These are phyloP conservation scores for Rhinichthys klamathensis DNA, from an alignment of 2,113 vertebrate genomes.

Conservation along the genomic window DNA sequence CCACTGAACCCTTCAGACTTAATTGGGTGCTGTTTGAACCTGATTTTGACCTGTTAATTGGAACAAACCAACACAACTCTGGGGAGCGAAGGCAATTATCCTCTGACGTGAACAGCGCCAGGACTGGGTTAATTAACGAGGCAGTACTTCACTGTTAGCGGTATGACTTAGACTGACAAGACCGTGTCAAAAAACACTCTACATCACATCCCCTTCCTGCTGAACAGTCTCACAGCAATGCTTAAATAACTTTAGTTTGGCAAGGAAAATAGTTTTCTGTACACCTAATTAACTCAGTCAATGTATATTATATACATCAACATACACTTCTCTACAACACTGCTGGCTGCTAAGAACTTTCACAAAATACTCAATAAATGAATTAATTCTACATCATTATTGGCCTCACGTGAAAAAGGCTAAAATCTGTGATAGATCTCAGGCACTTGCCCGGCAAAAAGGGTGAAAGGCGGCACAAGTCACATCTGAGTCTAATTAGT, in stretches of 20 bases:
- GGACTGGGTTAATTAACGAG: slow-evolving; percentile 21
- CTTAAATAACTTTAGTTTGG: background rate
- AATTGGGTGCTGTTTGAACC: slow-evolving; percentile 55
- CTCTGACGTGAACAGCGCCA: slow-evolving; percentile 24
- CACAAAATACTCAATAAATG: background rate
- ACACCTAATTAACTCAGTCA: background rate
- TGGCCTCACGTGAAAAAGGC: background rate
- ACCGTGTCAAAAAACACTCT: background rate
- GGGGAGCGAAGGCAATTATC: slow-evolving; percentile 53
- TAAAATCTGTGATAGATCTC: background rate
- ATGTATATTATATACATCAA: background rate
- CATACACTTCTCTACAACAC: no score
- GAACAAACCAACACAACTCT: slow-evolving; percentile 41
- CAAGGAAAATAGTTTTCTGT: no score
- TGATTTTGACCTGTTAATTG: slow-evolving; percentile 58
- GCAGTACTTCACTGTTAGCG: slow-evolving; percentile 12
- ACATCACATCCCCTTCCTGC: background rate
- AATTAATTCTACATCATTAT: background rate
- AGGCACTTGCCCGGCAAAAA: background rate
- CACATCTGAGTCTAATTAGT: slow-evolving; percentile 44
- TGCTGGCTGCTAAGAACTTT: background rate
- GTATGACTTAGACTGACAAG: background rate
- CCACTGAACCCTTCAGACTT: slow-evolving; percentile 48
- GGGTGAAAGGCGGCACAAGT: background rate
- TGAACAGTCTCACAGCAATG: background rate